Base-by-base conservation (phyloP, 2,888 invertebrate genomes). In the Pharmacophagus antenor region DNA sequence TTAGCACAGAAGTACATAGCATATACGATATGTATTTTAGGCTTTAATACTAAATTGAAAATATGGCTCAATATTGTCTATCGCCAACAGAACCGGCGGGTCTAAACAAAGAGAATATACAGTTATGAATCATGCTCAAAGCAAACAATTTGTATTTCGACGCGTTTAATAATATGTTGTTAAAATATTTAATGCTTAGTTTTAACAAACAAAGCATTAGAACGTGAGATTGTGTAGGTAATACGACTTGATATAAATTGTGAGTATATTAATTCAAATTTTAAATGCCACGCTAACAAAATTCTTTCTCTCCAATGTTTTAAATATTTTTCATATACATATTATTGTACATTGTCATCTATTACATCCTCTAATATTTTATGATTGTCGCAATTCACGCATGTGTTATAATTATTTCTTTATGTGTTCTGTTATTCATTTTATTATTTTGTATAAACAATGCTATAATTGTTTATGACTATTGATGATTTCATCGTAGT, bases 131-230 rank as follows among this genome's bases (percentile, higher is more conserved):
- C 55, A 55, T 60, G 31, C 47, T 17, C 22, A 50, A 31, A n/a
- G 55, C 50, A 50, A 60, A 60, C 55, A 60, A 20, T 54, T n/a
- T 17, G 50, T 15, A 44, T 60, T 55, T 60, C 59, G 50, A 50
- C 20, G 50, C 31, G 21, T 44, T 50, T 50, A 27, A 50, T 46
- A 37, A 51, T 37, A n/a, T n/a, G 27, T 22, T 50, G 31, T 41
- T 60, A 50, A 55, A 55, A 55, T 27, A 7, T 56, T 52, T 47
- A 37, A 42, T 44, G 49, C 44, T 31, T 17, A 25, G 20, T 23
- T 54, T 59, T 22, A 47, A 23, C 22, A 21, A 47, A 22, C 47
- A 47, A n/a, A 47, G 23, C 22, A 47, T 21, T 47, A 47, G 23
- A 46, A 12, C 15, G 46, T 21, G 5, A 21, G 46, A 46, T 46